Evolutionary conservation across 2,888 invertebrate species (phyloP), one percentile per base, ranked within the genome.

Genomic region (Callimorpha dominula): DNA sequence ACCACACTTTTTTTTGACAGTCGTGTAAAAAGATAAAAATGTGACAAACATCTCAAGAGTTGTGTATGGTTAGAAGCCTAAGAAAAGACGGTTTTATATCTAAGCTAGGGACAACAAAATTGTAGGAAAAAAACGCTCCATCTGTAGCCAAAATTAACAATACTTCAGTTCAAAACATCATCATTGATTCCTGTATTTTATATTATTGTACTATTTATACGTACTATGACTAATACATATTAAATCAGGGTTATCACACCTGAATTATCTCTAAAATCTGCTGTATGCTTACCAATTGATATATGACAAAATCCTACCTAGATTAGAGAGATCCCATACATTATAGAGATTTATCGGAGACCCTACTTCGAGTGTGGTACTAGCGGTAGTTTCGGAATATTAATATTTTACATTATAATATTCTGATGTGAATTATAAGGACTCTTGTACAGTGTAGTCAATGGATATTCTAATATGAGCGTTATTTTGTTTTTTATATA

Each of bases 311-410:
- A 64, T 64, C n/a, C 40, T 12, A 31, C 46, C 40, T 14, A 64
- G 68, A 68, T 68, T 68, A 72, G 46, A 68, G 68, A 72, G 54
- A 67, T 71, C 64, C 72, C 68, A 64, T 64, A 68, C 31, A 54
- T 72, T 68, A 72, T 54, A 64, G 20, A 46, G 68, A 72, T 72
- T 68, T 72, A 72, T 67, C 42, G 54, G 6, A 20, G 42, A n/a
- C 43, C 67, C 67, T 40, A 54, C 14, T 54, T 67, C 14, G 4
- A 3, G 20, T 54, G 43, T 2, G 14, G 42, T 60, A 42, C 12
- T 67, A 54, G 54, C 17, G 42, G 20, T 68, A 68, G 43, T 57
- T 68, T 42, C 20, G 42, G 40, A 42, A 15, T 40, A 43, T 57
- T 43, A 57, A 54, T 68, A 54, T 20, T 43, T 57, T 20, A 60